Evolutionary conservation across 1,140 invertebrate genomes (phyloP).

Genomic region (Drosophila burlai): DNA sequence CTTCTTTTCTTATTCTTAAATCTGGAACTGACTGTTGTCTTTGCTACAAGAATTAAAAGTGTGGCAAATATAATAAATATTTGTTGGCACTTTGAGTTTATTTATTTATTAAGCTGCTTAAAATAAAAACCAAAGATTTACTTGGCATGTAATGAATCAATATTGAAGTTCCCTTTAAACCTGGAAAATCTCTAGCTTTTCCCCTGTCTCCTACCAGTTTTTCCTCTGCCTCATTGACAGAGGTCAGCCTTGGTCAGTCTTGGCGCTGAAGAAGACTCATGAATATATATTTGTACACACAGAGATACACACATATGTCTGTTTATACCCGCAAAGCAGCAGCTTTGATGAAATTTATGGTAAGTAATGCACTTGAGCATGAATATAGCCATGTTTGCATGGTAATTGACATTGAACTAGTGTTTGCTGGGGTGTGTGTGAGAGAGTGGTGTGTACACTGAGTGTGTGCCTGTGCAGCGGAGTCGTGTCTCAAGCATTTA

Average conservation of each 20-base stretch:
- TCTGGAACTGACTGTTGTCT: no score
- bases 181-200: no score
- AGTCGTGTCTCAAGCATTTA: slow-evolving; percentile 60
- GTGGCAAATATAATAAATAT: background rate
- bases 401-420: slow-evolving; percentile 77
- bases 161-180: background rate
- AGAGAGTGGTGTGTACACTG: background rate
- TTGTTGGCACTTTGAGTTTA: no score
- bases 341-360: slow-evolving; percentile 56
- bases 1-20: no score
- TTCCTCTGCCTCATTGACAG: slow-evolving; percentile 10
- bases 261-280: slow-evolving; percentile 10
- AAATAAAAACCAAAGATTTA: background rate
- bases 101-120: background rate
- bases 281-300: background rate
- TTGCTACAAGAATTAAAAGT: no score
- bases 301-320: background rate
- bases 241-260: slow-evolving; percentile 54
- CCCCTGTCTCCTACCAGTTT: background rate
- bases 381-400: slow-evolving; percentile 56
- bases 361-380: slow-evolving; percentile 64
- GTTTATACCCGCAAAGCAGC: background rate
- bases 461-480: background rate
- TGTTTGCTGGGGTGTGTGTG: slow-evolving; percentile 4
- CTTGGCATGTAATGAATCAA: background rate